A percentile compares a stretch with the other conserved stretches of the same genome.
Evolutionary conservation across 2,113 vertebrate genomes (phyloP).

Genomic region (Pelodiscus sinensis): DNA sequence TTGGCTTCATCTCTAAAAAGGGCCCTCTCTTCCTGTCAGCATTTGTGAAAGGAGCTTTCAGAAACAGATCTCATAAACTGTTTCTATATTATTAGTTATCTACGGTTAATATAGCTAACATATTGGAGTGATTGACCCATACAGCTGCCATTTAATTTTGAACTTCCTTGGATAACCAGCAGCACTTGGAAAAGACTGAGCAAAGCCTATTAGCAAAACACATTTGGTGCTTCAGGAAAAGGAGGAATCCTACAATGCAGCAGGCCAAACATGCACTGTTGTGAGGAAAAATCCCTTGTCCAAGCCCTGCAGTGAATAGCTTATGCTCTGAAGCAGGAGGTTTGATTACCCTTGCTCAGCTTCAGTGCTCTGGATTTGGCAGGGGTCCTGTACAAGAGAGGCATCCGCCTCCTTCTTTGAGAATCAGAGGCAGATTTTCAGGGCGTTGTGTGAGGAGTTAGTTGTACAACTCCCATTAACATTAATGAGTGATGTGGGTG

Average conservation of each 20-base stretch:
- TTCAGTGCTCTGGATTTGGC: background rate
- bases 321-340: slow-evolving; percentile 1
- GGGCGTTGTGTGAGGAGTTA: slow-evolving; percentile 34
- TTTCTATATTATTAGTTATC: background rate
- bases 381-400: background rate
- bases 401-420: background rate
- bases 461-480: slow-evolving; percentile 63
- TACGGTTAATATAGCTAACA: background rate
- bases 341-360: background rate
- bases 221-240: background rate
- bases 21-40: background rate
- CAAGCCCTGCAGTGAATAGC: slow-evolving; percentile 5
- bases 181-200: background rate
- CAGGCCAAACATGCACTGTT: background rate
- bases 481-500: slow-evolving; percentile 64
- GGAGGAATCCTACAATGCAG: rapidly evolving
- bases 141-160: background rate
- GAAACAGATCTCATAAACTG: background rate
- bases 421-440: slow-evolving; percentile 31
- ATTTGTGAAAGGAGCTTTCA: background rate
- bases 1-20: background rate
- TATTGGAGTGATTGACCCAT: background rate
- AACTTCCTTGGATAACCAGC: background rate
- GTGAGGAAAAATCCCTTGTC: background rate
- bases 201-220: background rate